These are phyloP conservation scores for Pristis pectinata DNA, from an alignment of 2,797 vertebrate genomes.

Conservation along the genomic window DNA sequence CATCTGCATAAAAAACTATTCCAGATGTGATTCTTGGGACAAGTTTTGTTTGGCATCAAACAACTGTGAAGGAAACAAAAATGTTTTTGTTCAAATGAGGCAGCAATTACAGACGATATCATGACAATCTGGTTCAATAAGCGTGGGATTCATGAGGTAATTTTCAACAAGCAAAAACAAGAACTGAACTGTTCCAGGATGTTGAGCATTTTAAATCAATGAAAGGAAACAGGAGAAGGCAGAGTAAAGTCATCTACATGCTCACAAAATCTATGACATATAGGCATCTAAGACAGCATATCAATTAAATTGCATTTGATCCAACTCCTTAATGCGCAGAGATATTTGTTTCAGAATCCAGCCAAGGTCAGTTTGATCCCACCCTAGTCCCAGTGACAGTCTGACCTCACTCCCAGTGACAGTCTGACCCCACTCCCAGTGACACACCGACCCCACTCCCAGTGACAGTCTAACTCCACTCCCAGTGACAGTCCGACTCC, in stretches of 20 bases:
- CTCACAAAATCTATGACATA: background rate
- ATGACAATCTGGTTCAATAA: background rate
- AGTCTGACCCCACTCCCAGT: background rate
- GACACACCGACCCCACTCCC: background rate
- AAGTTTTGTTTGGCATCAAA: slow-evolving; percentile 70
- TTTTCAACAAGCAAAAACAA: background rate
- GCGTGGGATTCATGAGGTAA: too few relatives aligned
- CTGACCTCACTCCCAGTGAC: background rate
- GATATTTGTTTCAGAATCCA: background rate
- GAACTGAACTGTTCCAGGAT: background rate
- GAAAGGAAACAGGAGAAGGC: too few relatives aligned
- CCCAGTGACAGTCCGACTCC: background rate
- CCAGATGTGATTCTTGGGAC: slow-evolving; percentile 70
- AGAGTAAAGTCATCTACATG: background rate
- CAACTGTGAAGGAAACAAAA: slow-evolving; percentile 57
- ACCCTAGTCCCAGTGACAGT: background rate
- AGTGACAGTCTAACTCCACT: background rate
- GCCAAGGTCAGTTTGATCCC: background rate
- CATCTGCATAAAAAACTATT: slow-evolving; percentile 71
- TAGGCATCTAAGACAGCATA: background rate
- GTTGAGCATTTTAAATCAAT: too few relatives aligned
- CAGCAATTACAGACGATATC: background rate
- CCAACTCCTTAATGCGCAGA: background rate
- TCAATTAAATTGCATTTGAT: background rate
- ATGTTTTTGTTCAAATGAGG: background rate